Evolutionary conservation across 2,888 invertebrate species (phyloP).

Genomic region (Trissolcus japonicus): DNA sequence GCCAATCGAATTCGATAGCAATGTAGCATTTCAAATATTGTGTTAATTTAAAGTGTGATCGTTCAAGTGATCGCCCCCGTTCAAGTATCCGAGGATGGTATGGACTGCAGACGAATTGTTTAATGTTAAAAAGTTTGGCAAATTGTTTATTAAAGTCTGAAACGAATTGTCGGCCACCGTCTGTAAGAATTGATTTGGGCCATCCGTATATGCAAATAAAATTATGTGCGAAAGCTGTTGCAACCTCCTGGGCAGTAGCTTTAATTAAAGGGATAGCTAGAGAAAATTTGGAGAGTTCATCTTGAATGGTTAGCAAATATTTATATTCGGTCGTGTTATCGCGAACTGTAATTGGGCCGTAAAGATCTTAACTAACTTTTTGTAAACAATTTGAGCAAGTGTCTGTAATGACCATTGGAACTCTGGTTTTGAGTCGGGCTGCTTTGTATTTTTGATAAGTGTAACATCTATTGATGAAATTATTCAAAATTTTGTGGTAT

Average conservation of each 20-base stretch:
- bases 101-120: neutral
- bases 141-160: constrained; percentile 1
- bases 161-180: constrained; percentile 3
- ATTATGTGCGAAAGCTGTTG: neutral
- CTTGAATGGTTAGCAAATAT: constrained; percentile 16
- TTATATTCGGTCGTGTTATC: neutral
- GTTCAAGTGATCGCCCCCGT: constrained; percentile 19
- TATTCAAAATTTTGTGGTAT: constrained; percentile 39
- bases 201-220: constrained; percentile 1
- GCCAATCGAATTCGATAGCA: constrained; percentile 3
- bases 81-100: constrained; percentile 10
- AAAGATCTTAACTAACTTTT: neutral
- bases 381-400: neutral
- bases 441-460: constrained; percentile 11
- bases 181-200: constrained; percentile 5
- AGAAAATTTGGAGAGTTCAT: constrained; percentile 2
- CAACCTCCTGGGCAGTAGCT: neutral
- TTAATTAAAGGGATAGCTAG: constrained; percentile 1
- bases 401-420: constrained; percentile 21
- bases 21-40: constrained; percentile 21
- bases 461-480: constrained; percentile 31
- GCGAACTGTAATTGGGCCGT: neutral
- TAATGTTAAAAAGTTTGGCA: constrained; percentile 8
- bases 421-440: neutral
- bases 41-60: constrained; percentile 26